phyloP scores from a whole-genome alignment of 2,888 invertebrate species.

The Alviniconcha strummeri region DNA sequence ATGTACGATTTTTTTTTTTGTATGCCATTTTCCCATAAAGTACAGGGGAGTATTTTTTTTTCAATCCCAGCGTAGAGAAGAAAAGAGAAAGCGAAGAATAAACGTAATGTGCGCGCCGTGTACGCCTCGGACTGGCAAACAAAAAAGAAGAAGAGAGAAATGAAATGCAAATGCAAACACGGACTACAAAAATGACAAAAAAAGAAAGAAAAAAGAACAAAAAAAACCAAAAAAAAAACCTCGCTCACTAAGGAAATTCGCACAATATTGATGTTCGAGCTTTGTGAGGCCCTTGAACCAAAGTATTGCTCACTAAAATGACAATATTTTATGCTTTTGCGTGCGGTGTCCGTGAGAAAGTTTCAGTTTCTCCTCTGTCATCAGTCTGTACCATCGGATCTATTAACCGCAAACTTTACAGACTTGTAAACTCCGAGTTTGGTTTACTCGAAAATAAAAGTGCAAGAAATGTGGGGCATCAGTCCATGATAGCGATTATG shows the following conservation, averaged over 20 bases:
- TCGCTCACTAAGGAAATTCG: background rate
- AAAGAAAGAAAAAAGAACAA: background rate
- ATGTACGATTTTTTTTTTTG: conserved; percentile 16
- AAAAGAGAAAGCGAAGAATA: conserved; percentile 13
- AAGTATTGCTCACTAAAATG: too few relatives aligned
- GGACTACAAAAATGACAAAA: background rate
- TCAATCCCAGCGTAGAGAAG: background rate
- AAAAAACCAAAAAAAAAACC: background rate
- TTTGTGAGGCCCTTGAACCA: conserved; percentile 5
- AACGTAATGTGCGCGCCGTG: background rate
- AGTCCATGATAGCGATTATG: too few relatives aligned
- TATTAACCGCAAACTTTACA: too few relatives aligned
- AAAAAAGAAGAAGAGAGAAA: background rate
- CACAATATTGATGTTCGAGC: conserved; percentile 25
- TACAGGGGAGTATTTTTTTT: background rate
- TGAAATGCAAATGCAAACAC: conserved; percentile 17
- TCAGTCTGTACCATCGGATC: background rate
- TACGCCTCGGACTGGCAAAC: background rate
- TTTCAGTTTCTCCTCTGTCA: too few relatives aligned
- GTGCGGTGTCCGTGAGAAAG: too few relatives aligned
- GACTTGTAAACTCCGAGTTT: too few relatives aligned
- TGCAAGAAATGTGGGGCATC: too few relatives aligned
- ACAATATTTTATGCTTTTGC: too few relatives aligned
- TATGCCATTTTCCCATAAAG: conserved; percentile 20
- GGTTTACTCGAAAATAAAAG: too few relatives aligned